Evolutionary conservation across 1,140 invertebrate genomes (phyloP), one percentile per base, ranked within the genome.

Genomic region (Lamellibrachia luymesi): DNA sequence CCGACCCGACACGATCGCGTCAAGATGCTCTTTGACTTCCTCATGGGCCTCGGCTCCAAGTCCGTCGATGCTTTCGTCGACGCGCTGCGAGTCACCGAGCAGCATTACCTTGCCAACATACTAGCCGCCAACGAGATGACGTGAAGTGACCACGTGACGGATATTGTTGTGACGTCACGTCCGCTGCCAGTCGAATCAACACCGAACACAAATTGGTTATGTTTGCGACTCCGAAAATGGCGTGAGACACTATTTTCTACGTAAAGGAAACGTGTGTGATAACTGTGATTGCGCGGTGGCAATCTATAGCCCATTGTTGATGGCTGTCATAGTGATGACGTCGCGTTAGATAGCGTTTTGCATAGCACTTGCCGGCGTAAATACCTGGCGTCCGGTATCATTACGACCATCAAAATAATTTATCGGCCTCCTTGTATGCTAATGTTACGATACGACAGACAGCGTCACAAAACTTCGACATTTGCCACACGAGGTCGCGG

Each of bases 41-140:
- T 92, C 27, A 92, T 51, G 52, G 56, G 38, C 27, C 92, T 92
- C 49, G 92, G 92, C 4, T 52, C 92, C 17, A 51, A 92, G 56
- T 92, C 92, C 51, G 27, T 92, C 27, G 6, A 51, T 13, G 49
- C 52, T 2, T 92, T 92, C 17, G 52, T 92, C 50, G 92, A 92
- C 2, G 52, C 50, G 2, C 6, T 92, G 52, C 10, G 50, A 51
- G 8, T 64, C 50, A 92, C 92, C 50, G 51, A 92, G 22, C 92
- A 92, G 50, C 2, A 52, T 13, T 92, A 51, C 56, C 92, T 92
- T 4, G 92, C 92, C 27, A 92, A 92, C 50, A 92, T 92, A 38
- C 56, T 92, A 4, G 56, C 50, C 51, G 91, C 91, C 51, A 51
- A 91, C 51, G 51, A 50, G 5, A 50, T 91, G 49, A 27, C 91